phyloP scores from a whole-genome alignment of 2,113 vertebrate species.

The Nematolebias whitei region DNA sequence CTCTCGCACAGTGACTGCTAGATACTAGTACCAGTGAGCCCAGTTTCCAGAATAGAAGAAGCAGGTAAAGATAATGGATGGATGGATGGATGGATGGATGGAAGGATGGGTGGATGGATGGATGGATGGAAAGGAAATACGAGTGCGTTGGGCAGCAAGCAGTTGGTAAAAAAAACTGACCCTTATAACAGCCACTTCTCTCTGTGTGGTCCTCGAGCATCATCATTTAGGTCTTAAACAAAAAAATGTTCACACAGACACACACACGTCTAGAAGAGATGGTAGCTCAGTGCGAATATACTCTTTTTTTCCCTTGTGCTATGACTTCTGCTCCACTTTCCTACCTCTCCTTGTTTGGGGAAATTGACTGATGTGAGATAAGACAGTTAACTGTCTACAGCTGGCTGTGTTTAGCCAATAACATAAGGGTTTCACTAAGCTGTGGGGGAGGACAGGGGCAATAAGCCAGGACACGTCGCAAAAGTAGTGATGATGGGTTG shows the following conservation, averaged over 20 bases:
- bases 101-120: too few species aligned
- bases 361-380: conserved; percentile 73
- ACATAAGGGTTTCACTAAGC: conserved; percentile 58
- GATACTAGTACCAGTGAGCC: too few species aligned
- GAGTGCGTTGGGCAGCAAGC: conserved; percentile 17
- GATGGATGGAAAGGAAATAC: conserved; percentile 14
- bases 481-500: conserved; percentile 37
- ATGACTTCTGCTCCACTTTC: conserved; percentile 53
- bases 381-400: conserved; percentile 76
- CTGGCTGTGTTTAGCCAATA: conserved; percentile 79
- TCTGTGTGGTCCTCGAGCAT: conserved; percentile 19
- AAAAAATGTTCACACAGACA: conserved; percentile 13
- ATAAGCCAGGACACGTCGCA: conserved; percentile 40
- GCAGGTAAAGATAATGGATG: too few species aligned
- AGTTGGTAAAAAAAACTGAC: conserved; percentile 11
- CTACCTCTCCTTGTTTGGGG: conserved; percentile 57
- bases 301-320: conserved; percentile 13
- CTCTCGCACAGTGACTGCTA: too few species aligned
- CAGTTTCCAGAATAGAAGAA: too few species aligned
- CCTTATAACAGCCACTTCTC: conserved; percentile 5
- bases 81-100: too few species aligned
- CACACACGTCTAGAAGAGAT: background rate
- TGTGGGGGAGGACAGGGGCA: conserved; percentile 43
- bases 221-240: conserved; percentile 12
- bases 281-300: conserved; percentile 13